A percentile compares a stretch with the other conserved stretches of the same genome.
phyloP scores from a whole-genome alignment of 2,797 vertebrate species.

The Microchirus variegatus region DNA sequence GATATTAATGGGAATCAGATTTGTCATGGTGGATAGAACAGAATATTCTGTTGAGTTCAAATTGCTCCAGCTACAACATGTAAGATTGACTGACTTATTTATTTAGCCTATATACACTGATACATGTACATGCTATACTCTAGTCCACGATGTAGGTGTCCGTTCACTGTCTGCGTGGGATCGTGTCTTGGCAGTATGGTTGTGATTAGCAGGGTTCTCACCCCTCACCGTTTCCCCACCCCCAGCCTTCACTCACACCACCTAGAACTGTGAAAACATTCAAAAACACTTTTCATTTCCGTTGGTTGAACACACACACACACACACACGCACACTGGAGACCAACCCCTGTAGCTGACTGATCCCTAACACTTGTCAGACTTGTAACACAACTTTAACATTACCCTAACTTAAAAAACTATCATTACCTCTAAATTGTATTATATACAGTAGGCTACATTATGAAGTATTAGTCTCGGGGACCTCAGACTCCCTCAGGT shows the following conservation, averaged over 20 bases:
- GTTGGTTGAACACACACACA: slow-evolving; percentile 25
- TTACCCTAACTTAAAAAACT: too few species aligned
- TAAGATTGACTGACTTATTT: background rate
- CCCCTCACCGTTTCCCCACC: background rate
- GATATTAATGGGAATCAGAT: too few species aligned
- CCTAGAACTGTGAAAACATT: slow-evolving; percentile 67
- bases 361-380: too few species aligned
- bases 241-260: background rate
- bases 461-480: too few species aligned
- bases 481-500: too few species aligned
- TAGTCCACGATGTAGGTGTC: background rate
- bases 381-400: too few species aligned
- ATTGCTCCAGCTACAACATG: too few species aligned
- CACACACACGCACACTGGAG: slow-evolving; percentile 10
- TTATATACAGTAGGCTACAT: too few species aligned
- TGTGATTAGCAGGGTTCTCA: slow-evolving; percentile 56
- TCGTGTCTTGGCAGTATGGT: slow-evolving; percentile 43
- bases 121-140: slow-evolving; percentile 4
- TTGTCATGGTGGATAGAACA: too few species aligned
- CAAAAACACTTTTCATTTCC: slow-evolving; percentile 75
- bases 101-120: background rate
- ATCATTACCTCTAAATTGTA: too few species aligned
- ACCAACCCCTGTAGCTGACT: too few species aligned
- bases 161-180: slow-evolving; percentile 7
- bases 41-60: too few species aligned